Base-by-base conservation (phyloP, 92 coral and sea anemone genomes). In the Heteractis magnifica region DNA sequence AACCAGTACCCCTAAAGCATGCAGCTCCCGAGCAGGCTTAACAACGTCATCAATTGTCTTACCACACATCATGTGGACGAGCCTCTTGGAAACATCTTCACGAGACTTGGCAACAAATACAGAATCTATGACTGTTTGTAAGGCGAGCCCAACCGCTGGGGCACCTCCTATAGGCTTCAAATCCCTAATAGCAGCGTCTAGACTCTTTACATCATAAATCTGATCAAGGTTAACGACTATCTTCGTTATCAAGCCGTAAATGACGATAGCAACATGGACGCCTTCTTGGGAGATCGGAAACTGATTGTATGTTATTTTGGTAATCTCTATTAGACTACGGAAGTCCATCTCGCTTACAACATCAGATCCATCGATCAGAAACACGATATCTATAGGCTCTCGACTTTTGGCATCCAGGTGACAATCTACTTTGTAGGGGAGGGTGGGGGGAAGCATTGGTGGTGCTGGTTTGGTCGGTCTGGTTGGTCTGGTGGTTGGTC, bases 311-410 rank as follows among this genome's bases (percentile, higher is more conserved):
- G 88, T 85, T 70, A 84, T 81, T 78, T 89, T 93, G 5, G 89
- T 93, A 55, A 93, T 87, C 44, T 91, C 95, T 5, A 93, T 86
- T 52, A 91, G 75, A 18, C 77, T 87, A 13, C 89, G 93, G 70
- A 95, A 95, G 48, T 87, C 75, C 18, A 81, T 81, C 50, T 89
- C 88, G 48, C 86, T 91, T 2, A 93, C 90, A 2, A 56, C 72
- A 80, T 88, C 89, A 50, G 92, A 82, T 21, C 97, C 97, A 74
- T 93, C 98, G 20, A 93, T 85, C 55, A 95, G 83, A 77, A 95
- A 93, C 56, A 77, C 95, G 73, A 95, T 83, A 77, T 95, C 97
- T 51, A 90, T 41, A 0, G 92, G 88, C 13, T 52, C 60, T 65
- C 90, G 82, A 20, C 15, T 79, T 9, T 89, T 59, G 14, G 83